Evolutionary conservation across 1,140 invertebrate genomes (phyloP), one percentile per base, ranked within the genome.

Genomic region (Drosophila triauraria): DNA sequence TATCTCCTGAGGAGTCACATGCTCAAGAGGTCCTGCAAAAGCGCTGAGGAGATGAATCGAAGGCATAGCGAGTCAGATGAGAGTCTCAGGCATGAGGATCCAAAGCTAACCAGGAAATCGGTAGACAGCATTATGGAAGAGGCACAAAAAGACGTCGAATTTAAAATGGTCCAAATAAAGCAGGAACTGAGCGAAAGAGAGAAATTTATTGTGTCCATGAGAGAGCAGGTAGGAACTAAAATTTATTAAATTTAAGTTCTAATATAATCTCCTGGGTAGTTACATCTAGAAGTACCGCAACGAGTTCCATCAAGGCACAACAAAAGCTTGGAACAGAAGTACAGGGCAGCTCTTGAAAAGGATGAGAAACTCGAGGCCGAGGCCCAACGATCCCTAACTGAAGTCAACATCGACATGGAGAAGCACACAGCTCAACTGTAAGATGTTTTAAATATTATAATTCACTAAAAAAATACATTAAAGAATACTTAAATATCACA

Each of bases 141-240:
- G 46, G 93, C 95, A 72, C 94, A 94, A 7, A 90, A 92, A 3
- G 95, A 95, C 85, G 94, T 96, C 62, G 94, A 95, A 86, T 93
- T 92, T 47, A 94, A 94, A 78, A 92, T 94, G n/a, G 93, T 94
- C 58, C 93, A 94, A 65, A 79, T 96, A 20, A 92, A 92, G 30
- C 93, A 93, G 53, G 95, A 95, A 90, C 95, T 96, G 67, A 82
- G 92, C 5, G 85, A 93, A 44, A 91, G 94, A 12, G 93, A 93
- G 43, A 92, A 94, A 80, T 92, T 93, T 80, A 93, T 95, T 44
- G 63, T 27, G 3, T 6, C 46, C 7, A 53, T 83, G 40, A 61
- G 59, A 8, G 68, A 92, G 30, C 85, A 93, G 77, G 94, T 81
- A 4, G 0, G 8, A 25, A 0, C 15, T n/a, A 4, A 3, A 8